These are phyloP conservation scores for Cancer borealis DNA, from an alignment of 2,888 invertebrate genomes.

Conservation along the genomic window DNA sequence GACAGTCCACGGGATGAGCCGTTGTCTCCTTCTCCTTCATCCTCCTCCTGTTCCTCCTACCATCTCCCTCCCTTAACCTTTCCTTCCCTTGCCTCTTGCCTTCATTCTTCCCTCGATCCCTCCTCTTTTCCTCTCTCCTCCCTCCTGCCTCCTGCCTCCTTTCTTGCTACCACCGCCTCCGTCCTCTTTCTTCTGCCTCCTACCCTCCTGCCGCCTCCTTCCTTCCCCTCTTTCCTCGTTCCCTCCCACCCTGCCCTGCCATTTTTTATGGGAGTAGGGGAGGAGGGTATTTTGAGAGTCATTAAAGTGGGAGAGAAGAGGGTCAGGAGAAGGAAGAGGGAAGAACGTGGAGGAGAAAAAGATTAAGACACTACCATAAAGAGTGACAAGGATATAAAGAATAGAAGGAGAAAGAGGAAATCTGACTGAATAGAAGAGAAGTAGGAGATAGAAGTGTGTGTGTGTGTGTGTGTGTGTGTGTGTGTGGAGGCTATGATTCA, in stretches of 20 bases:
- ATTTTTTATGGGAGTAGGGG: slow-evolving; percentile 47
- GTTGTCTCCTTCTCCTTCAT: neutral
- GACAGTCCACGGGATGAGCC: neutral
- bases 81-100: neutral
- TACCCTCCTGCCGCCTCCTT: neutral
- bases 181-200: neutral
- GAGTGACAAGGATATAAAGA: slow-evolving; percentile 24
- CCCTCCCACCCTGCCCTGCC: neutral
- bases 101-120: neutral
- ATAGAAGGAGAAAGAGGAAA: neutral
- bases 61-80: neutral
- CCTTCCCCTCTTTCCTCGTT: slow-evolving; percentile 24
- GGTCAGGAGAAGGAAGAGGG: slow-evolving; percentile 45
- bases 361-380: slow-evolving; percentile 5
- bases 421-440: neutral
- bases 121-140: neutral
- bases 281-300: slow-evolving; percentile 48
- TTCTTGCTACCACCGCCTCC: neutral
- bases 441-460: neutral
- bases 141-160: neutral
- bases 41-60: slow-evolving; percentile 25
- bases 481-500: neutral
- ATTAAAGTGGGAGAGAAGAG: slow-evolving; percentile 46
- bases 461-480: slow-evolving; percentile 28
- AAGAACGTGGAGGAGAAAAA: slow-evolving; percentile 18